These are phyloP conservation scores for Acronicta alni DNA, from an alignment of 2,888 invertebrate species.

Conservation along the genomic window DNA sequence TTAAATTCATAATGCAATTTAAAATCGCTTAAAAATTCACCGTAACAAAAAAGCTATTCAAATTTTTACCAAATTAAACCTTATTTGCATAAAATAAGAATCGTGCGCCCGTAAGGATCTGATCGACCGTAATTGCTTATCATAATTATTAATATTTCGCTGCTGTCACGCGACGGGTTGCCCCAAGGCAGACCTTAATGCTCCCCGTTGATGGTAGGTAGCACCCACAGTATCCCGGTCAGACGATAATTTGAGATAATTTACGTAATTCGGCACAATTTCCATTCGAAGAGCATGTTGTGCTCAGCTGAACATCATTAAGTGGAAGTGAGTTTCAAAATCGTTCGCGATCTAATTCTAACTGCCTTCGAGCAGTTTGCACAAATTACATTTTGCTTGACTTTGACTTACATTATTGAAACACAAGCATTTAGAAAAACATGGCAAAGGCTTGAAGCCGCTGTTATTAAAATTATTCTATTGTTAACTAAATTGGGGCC, in stretches of 20 bases:
- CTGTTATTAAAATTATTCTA: conserved; percentile 23
- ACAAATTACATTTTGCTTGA: conserved; percentile 50
- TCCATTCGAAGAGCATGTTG: conserved; percentile 82
- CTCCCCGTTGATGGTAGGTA: conserved; percentile 73
- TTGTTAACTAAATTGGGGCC: conserved; percentile 16
- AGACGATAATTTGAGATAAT: conserved; percentile 86
- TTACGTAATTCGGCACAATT: conserved; percentile 85
- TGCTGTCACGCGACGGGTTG: conserved; percentile 79
- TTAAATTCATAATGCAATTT: conserved; percentile 40
- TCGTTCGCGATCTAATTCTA: conserved; percentile 71
- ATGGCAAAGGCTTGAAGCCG: conserved; percentile 30
- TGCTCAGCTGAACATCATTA: conserved; percentile 73
- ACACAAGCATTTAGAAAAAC: conserved; percentile 47
- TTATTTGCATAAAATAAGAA: conserved; percentile 69
- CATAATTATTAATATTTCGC: conserved; percentile 81
- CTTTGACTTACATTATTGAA: conserved; percentile 43
- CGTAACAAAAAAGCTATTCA: conserved; percentile 44
- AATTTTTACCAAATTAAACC: conserved; percentile 60
- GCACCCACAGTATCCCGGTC: conserved; percentile 73
- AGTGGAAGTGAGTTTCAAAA: conserved; percentile 70
- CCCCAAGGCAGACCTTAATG: conserved; percentile 72
- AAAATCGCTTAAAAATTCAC: conserved; percentile 35
- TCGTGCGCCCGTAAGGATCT: conserved; percentile 61
- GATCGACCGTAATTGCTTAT: conserved; percentile 72
- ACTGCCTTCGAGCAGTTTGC: conserved; percentile 66